Conservation (phyloP, 2,113 vertebrate genomes). For the Phyllostomus discolor region DNA sequence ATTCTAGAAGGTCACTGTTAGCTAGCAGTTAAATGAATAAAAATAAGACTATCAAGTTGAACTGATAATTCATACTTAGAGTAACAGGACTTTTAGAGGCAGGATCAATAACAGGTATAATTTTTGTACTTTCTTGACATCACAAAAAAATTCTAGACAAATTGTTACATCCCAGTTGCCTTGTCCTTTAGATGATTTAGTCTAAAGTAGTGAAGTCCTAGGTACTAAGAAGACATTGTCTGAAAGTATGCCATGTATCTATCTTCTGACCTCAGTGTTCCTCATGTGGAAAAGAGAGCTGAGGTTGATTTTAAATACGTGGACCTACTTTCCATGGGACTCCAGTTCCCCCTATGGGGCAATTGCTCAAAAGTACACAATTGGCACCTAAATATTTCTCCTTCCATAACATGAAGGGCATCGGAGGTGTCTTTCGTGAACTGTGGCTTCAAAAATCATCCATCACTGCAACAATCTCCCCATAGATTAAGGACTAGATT, state of each 20-base stretch:
- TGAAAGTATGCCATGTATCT: background rate
- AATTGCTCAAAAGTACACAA: background rate
- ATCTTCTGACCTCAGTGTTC: background rate
- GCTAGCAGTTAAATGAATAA: background rate
- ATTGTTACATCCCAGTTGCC: background rate
- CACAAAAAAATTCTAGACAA: background rate
- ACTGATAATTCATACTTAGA: background rate
- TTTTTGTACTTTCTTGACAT: background rate
- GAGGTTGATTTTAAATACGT: background rate
- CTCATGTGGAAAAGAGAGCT: background rate
- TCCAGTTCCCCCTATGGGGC: background rate
- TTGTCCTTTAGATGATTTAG: background rate
- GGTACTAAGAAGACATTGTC: background rate
- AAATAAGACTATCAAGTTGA: background rate
- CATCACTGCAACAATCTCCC: conserved; percentile 33
- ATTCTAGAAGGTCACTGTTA: background rate
- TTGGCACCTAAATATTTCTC: background rate
- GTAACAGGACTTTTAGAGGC: background rate
- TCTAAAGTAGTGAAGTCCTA: background rate
- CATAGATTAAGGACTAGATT: conserved; percentile 63
- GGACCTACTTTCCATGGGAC: background rate
- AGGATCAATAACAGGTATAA: background rate
- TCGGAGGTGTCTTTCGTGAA: conserved; percentile 15
- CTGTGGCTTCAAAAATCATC: conserved; percentile 26
- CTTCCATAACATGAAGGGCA: background rate